Conservation (phyloP, 2,113 vertebrate species). For the Pelecanoides urinatrix region DNA sequence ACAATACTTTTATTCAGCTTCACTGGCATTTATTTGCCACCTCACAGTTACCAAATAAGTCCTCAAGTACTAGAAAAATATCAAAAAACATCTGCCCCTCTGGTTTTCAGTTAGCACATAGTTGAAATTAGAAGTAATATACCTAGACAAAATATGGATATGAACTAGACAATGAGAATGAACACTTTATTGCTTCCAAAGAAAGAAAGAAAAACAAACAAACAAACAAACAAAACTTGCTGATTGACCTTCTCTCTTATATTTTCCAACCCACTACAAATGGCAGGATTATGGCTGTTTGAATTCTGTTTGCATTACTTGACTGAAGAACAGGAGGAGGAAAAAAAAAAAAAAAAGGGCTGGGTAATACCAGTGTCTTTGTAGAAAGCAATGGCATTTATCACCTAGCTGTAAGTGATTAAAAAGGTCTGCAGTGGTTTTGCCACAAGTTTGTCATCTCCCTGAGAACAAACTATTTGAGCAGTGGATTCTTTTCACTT, state of each 20-base stretch:
- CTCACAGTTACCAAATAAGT: not conserved
- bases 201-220: not conserved
- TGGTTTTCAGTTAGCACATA: not conserved
- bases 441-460: not conserved
- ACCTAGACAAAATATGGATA: not conserved
- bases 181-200: not conserved
- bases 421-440: not conserved
- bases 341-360: accelerated
- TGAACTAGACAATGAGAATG: not conserved
- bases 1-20: not conserved
- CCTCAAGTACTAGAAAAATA: not conserved
- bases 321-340: not conserved
- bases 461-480: not conserved
- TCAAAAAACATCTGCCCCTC: not conserved
- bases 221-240: no score
- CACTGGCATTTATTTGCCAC: not conserved
- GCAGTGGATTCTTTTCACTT: not conserved
- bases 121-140: not conserved
- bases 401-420: not conserved
- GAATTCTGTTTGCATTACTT: not conserved
- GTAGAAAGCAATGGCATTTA: not conserved
- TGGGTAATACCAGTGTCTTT: not conserved
- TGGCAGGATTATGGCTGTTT: not conserved
- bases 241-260: not conserved
- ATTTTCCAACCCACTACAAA: not conserved